Percentiles rank a stretch among this genome's conserved stretches.
These are phyloP conservation scores for Paralinhomoeus sp. DNA, from an alignment of 2,888 invertebrate species.

Conservation along the genomic window DNA sequence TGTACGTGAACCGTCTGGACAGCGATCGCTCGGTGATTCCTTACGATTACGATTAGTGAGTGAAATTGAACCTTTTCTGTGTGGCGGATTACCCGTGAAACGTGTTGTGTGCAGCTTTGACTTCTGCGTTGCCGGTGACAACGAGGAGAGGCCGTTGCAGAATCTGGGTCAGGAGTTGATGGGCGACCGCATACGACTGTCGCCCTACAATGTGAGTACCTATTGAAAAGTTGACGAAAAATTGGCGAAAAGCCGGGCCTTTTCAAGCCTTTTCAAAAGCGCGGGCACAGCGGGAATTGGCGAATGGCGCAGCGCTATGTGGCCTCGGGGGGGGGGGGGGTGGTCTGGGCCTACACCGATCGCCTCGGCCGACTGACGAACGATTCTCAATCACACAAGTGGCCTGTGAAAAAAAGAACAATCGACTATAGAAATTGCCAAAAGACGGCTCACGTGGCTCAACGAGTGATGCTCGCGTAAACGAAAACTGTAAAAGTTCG, in stretches of 20 bases:
- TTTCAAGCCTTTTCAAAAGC: no score
- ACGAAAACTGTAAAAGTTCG: no score
- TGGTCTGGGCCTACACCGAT: no score
- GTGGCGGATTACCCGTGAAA: constrained; percentile 1
- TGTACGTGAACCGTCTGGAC: constrained; percentile 85
- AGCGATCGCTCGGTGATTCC: constrained; percentile 95
- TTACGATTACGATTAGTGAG: constrained; percentile 79
- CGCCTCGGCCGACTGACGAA: no score
- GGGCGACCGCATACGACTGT: constrained; percentile 88
- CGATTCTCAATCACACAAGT: no score
- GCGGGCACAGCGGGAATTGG: no score
- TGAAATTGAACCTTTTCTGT: constrained; percentile 10
- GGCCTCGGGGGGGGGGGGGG: no score
- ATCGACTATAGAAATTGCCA: no score
- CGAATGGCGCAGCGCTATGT: no score
- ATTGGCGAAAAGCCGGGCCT: constrained; percentile 4
- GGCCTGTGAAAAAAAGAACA: no score
- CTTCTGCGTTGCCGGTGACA: constrained; percentile 51
- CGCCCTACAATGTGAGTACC: constrained; percentile 52
- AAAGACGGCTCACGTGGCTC: no score
- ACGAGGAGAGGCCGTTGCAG: constrained; percentile 67
- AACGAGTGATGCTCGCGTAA: no score
- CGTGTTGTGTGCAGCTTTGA: constrained; percentile 46
- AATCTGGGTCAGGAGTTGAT: constrained; percentile 96
- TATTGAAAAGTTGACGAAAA: neutral